A percentile compares a stretch with the other conserved stretches of the same genome.
Evolutionary conservation across 2,113 vertebrate genomes (phyloP).

Genomic region (Elaphurus davidianus): DNA sequence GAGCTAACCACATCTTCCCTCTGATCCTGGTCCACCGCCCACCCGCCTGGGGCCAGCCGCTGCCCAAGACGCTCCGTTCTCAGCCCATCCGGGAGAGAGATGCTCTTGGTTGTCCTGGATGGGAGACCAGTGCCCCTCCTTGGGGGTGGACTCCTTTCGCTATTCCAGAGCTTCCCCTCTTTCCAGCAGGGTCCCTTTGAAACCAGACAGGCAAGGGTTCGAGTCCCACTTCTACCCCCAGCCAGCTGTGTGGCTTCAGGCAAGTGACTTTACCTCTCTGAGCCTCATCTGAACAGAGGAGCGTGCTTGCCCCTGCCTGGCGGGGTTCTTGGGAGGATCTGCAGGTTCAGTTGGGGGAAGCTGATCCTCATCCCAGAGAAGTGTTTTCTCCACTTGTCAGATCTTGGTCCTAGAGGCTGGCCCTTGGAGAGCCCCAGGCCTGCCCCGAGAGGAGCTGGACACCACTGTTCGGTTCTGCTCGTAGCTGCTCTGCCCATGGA

Average conservation of each 20-base stretch:
- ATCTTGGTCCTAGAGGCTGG: not conserved
- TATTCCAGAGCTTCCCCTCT: not conserved
- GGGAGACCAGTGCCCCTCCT: not conserved
- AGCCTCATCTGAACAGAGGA: not conserved
- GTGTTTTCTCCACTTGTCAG: not conserved
- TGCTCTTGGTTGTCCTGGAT: not conserved
- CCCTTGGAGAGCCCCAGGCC: not conserved
- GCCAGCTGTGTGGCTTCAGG: not conserved
- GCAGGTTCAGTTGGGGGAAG: rapidly evolving
- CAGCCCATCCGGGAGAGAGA: not conserved
- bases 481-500: not conserved
- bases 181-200: not conserved
- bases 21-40: not conserved
- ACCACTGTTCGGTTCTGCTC: rapidly evolving
- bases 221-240: not conserved
- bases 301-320: not conserved
- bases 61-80: not conserved
- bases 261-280: not conserved
- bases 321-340: not conserved
- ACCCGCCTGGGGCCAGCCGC: not conserved
- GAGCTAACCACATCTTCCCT: slow-evolving; percentile 30
- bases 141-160: not conserved
- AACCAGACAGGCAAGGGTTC: not conserved
- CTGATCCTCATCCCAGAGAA: not conserved
- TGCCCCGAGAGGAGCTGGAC: not conserved